Base-by-base conservation (phyloP, 2,113 vertebrate genomes). In the Gobius niger region DNA sequence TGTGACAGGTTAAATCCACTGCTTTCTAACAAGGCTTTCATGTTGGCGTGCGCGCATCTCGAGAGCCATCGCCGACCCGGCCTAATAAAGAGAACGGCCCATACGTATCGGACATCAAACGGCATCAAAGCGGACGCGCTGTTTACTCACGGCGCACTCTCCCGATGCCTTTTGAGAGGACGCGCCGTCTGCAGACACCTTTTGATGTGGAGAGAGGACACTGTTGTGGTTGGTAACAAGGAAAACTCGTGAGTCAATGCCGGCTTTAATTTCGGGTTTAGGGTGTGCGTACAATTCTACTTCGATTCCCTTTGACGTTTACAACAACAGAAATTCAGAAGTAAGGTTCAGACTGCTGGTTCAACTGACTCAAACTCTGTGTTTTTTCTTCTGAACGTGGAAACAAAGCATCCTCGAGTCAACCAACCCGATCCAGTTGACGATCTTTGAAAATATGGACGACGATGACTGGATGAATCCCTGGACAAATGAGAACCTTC, bases 31-130 rank as follows among this genome's bases (percentile, higher is more conserved):
- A 80, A 82, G 44, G 80, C 87, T 88, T 87, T 89, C 79, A 88
- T 88, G 82, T 84, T 52, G 0, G 50, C n/a, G n/a, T 52, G n/a
- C 9, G 42, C 57, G 73, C 65, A 73, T 81, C 70, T 76, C 74
- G 24, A 34, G 24, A 13, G 82, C 82, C 70, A 74, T 82, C 70
- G 73, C 63, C 63, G 13, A 49, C 65, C 56, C 7, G 67, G 65
- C 12, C 44, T 83, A 81, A 79, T 85, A 61, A 86, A 85, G 67
- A 79, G 71, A 84, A 76, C n/a, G 56, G 60, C 8, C 63, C 53
- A 84, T 71, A 75, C 76, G 71, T 75, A 75, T 77, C 82, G 68
- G 79, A 86, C 86, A 91, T 91, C 85, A 91, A 86, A 87, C 74
- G 1, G 82, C 82, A 91, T 89, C 86, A 88, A 87, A 91, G 85